Base-by-base conservation (phyloP, 2,888 invertebrate species). In the Apomyelois bistriatella region DNA sequence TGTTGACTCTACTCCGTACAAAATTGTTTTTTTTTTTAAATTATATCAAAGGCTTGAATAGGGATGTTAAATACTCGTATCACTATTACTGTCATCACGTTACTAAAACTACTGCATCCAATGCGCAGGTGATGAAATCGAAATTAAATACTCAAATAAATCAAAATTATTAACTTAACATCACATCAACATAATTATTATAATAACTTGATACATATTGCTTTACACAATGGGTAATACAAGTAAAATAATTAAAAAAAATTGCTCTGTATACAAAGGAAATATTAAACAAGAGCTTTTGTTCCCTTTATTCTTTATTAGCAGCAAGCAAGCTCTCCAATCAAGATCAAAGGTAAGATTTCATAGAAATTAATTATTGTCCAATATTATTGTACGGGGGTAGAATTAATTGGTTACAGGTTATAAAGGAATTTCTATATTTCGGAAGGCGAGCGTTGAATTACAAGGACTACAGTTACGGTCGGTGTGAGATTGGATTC, bases 261-360 rank as follows among this genome's bases (percentile, higher is more conserved):
- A 46, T 12, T 15, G 15, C 8, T 13, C 13, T 7, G 32, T 15
- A 46, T 17, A 32, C 10, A 46, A 32, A 8, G 43, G 43, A 30
- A 43, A 15, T 8, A 35, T 32, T 32, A 9, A 30, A 6, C 30
- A 9, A 30, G 8, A 8, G 2, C 12, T 46, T 32, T 16, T 16
- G 16, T 35, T 13, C 30, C 2, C 16, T 32, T 46, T 46, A n/a
- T n/a, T 15, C 32, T 46, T 46, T 15, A 46, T 46, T 35, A 46
- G 32, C n/a, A 10, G 32, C n/a, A 15, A 46, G 32, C 46, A 15
- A 46, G 32, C 46, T 46, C 32, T 46, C 28, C 46, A 46, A 32
- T 30, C 30, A 43, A 30, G 30, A 30, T 30, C 13, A 10, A 46
- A 46, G 46, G 15, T 46, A 15, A 46, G 13, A n/a, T 46, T 46